Evolutionary conservation across 2,113 vertebrate genomes (phyloP).

Genomic region (Seriola dumerili): DNA sequence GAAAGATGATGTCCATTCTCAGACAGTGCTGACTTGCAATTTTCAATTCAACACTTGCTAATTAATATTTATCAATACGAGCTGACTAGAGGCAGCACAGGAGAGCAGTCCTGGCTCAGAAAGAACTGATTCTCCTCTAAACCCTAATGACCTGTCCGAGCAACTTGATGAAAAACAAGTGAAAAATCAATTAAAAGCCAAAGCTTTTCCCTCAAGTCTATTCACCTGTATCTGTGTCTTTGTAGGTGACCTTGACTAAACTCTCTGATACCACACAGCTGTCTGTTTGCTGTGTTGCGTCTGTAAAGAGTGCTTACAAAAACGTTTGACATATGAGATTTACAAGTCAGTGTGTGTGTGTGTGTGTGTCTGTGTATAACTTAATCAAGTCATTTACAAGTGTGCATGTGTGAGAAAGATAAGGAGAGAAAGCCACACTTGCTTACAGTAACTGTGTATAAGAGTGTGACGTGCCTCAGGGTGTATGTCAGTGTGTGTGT

Average conservation of each 20-base stretch:
- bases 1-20: too few relatives aligned
- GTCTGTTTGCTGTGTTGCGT: background rate
- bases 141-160: constrained; percentile 7
- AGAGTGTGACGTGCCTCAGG: background rate
- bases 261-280: background rate
- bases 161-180: constrained; percentile 36
- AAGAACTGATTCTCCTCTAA: background rate
- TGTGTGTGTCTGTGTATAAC: background rate
- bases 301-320: background rate
- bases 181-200: constrained; percentile 31
- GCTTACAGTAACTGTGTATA: background rate
- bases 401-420: background rate
- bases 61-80: background rate
- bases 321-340: too few relatives aligned
- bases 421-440: background rate
- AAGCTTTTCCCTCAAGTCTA: constrained; percentile 1
- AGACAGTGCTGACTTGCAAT: too few relatives aligned
- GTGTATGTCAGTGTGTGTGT: background rate
- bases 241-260: background rate
- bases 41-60: background rate
- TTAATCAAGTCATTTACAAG: too few relatives aligned
- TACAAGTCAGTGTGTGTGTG: background rate
- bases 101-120: background rate
- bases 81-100: background rate
- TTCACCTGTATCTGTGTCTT: constrained; percentile 1